Conservation (phyloP, 2,113 vertebrate genomes). For the Thunnus thynnus region DNA sequence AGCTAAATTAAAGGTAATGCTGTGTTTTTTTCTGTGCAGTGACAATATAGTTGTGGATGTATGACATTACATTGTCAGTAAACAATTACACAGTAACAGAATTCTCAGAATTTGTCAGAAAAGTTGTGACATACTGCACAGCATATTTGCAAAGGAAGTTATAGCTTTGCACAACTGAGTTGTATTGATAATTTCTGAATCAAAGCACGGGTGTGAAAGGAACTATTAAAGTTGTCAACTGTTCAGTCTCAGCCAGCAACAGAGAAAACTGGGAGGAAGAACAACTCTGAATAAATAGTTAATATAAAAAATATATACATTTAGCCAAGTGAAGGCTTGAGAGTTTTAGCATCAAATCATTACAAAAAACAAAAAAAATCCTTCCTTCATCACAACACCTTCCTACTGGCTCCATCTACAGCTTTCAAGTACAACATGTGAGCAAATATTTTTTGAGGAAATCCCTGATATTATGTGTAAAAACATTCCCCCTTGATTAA, state of each 20-base stretch:
- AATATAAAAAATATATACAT: constrained; percentile 67
- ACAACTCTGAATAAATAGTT: constrained; percentile 70
- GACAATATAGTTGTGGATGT: neutral
- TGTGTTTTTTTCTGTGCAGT: neutral
- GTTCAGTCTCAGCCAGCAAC: neutral
- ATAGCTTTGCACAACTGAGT: neutral
- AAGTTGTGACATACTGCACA: neutral
- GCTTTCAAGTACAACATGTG: constrained; percentile 5
- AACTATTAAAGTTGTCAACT: neutral
- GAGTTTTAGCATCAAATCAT: too few relatives aligned
- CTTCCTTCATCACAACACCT: neutral
- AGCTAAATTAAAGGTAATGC: neutral
- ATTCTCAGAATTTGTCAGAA: neutral
- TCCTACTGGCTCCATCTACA: constrained; percentile 12
- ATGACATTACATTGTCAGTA: neutral
- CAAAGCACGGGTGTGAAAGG: neutral
- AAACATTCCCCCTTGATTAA: constrained; percentile 25
- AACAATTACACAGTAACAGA: constrained; percentile 10
- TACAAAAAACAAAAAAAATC: neutral
- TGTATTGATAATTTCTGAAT: neutral
- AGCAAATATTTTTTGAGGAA: constrained; percentile 6
- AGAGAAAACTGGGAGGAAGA: neutral
- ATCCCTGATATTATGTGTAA: constrained; percentile 40
- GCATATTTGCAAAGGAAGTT: neutral
- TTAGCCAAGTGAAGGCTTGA: constrained; percentile 1